Conservation (phyloP, 2,797 vertebrate genomes). For the Spondyliosoma cantharus region DNA sequence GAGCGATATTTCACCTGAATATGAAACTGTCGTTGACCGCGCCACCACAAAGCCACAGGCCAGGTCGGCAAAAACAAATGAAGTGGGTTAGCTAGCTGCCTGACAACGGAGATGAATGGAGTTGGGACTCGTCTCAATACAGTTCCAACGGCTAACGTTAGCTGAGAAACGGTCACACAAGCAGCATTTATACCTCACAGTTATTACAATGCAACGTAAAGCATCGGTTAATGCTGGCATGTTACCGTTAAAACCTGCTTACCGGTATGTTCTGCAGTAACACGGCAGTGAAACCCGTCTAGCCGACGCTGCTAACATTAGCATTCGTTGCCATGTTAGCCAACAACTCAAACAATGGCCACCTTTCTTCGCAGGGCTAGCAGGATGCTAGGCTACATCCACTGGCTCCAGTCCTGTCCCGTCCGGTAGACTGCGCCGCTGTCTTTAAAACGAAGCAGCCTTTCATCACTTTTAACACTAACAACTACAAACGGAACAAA, state of each 20-base stretch:
- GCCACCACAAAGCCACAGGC: neutral
- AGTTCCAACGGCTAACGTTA: conserved; percentile 32
- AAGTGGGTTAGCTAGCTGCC: conserved; percentile 53
- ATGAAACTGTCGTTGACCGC: neutral
- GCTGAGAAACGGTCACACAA: conserved; percentile 6
- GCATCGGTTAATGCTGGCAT: rapidly evolving
- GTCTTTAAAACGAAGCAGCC: conserved; percentile 14
- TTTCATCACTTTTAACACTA: conserved; percentile 40
- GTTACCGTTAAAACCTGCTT: conserved; percentile 2
- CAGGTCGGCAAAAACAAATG: neutral
- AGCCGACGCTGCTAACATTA: conserved; percentile 63
- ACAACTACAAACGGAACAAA: conserved; percentile 12
- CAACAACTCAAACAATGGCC: conserved; percentile 81
- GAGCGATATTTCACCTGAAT: neutral
- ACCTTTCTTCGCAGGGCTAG: conserved; percentile 69
- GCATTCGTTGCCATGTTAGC: conserved; percentile 80
- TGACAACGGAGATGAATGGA: conserved; percentile 66
- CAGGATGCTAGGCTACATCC: conserved; percentile 72
- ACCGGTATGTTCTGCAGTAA: conserved; percentile 39
- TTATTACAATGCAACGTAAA: neutral
- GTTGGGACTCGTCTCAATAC: conserved; percentile 17
- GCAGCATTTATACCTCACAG: rapidly evolving
- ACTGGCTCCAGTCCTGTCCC: conserved; percentile 39
- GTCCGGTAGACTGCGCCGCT: conserved; percentile 34
- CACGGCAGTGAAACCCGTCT: conserved; percentile 12